A percentile compares a stretch with the other conserved stretches of the same genome.
These are phyloP conservation scores for Callithrix jacchus DNA, from an alignment of 2,113 vertebrate species.

Conservation along the genomic window DNA sequence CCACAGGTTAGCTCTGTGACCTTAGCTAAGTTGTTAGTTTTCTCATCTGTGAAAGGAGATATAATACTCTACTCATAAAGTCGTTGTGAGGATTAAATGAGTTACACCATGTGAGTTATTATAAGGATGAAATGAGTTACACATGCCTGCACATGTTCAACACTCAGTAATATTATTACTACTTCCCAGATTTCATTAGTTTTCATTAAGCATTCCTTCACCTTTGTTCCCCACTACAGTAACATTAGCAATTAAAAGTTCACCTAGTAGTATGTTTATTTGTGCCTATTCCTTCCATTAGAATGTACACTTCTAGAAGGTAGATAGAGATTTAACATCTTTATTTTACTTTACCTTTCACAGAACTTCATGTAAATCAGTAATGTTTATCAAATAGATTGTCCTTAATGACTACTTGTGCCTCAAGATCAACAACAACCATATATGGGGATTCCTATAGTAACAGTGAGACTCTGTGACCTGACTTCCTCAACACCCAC, in stretches of 20 bases:
- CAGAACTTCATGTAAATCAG: not conserved
- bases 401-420: not conserved
- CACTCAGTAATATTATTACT: not conserved
- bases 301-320: not conserved
- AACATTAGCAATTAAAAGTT: not conserved
- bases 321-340: not conserved
- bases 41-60: not conserved
- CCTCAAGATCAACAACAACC: not conserved
- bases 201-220: not conserved
- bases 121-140: not conserved
- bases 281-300: conserved; percentile 28
- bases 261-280: not conserved
- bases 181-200: not conserved
- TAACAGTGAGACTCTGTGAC: not conserved
- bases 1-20: not conserved
- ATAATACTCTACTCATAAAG: not conserved
- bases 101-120: not conserved
- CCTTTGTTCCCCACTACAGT: not conserved
- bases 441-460: not conserved
- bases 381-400: not conserved
- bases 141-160: not conserved
- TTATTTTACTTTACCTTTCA: conserved; percentile 28
- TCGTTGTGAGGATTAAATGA: not conserved
- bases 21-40: not conserved
- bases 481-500: not conserved